These are phyloP conservation scores for Anoplolepis gracilipes DNA, from an alignment of 1,140 invertebrate species.

Conservation along the genomic window DNA sequence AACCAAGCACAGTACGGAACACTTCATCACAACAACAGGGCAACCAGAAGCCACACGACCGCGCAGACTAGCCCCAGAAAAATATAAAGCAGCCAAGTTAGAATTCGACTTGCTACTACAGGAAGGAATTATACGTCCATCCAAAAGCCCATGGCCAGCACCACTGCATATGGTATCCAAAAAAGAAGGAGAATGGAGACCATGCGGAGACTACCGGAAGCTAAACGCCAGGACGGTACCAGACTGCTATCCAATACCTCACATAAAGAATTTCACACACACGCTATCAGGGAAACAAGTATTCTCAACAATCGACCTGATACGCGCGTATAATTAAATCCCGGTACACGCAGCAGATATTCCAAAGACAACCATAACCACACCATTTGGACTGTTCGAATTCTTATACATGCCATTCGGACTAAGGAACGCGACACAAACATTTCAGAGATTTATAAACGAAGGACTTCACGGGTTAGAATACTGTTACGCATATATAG, in stretches of 20 bases:
- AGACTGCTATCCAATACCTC: slow-evolving; percentile 71
- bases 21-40: no score
- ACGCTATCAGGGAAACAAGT: slow-evolving; percentile 70
- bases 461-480: no score
- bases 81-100: not conserved
- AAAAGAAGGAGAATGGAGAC: not conserved
- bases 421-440: not conserved
- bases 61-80: not conserved
- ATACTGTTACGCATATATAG: no score
- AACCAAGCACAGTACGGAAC: no score
- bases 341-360: slow-evolving; percentile 60
- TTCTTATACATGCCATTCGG: slow-evolving; percentile 72
- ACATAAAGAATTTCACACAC: slow-evolving; percentile 71
- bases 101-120: not conserved
- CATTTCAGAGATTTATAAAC: not conserved
- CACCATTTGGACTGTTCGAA: slow-evolving; percentile 75
- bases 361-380: slow-evolving; percentile 65
- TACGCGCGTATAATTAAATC: slow-evolving; percentile 82
- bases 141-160: not conserved
- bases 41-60: no score
- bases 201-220: not conserved
- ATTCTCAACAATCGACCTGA: slow-evolving; percentile 83
- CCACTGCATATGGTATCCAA: not conserved
- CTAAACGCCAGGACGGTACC: not conserved
- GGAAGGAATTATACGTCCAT: not conserved